A percentile compares a stretch with the other conserved stretches of the same genome.
Conservation (phyloP, 2,888 invertebrate genomes). For the Ditula angustiorana region DNA sequence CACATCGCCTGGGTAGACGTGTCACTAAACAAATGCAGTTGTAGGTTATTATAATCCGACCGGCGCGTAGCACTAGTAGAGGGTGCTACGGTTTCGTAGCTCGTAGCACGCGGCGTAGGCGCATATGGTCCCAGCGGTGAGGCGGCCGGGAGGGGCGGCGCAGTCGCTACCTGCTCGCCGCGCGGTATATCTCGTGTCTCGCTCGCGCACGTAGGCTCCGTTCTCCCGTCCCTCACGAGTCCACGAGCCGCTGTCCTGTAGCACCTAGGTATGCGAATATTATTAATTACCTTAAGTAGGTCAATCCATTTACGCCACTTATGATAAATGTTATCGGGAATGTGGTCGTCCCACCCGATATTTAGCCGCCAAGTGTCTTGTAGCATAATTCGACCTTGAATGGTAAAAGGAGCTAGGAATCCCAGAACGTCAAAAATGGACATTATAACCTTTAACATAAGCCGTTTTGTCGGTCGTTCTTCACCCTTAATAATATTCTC, state of each 20-base stretch:
- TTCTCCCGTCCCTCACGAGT: no score
- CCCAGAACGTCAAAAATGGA: slow-evolving; percentile 8
- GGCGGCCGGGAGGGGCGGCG: not conserved
- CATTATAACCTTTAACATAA: slow-evolving; percentile 2
- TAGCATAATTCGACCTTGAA: slow-evolving; percentile 45
- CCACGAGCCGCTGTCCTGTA: no score
- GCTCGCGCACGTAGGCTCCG: no score
- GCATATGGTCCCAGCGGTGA: no score
- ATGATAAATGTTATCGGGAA: slow-evolving; percentile 20
- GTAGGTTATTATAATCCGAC: not conserved
- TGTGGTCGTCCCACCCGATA: slow-evolving; percentile 42
- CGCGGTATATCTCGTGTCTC: not conserved
- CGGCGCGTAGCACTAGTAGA: not conserved
- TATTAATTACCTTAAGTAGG: slow-evolving; percentile 17
- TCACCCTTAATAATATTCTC: slow-evolving; percentile 36
- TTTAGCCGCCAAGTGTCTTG: slow-evolving; percentile 42
- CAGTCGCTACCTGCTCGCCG: not conserved
- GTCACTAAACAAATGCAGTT: not conserved
- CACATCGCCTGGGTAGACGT: not conserved
- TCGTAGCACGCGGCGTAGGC: not conserved
- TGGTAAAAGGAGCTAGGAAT: slow-evolving; percentile 13
- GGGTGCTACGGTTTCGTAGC: not conserved
- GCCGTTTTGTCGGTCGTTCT: not conserved
- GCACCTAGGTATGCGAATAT: no score
- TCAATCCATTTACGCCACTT: slow-evolving; percentile 40